A percentile compares a stretch with the other conserved stretches of the same genome.
phyloP scores from a whole-genome alignment of 2,113 vertebrate genomes.

The Hystrix cristata region DNA sequence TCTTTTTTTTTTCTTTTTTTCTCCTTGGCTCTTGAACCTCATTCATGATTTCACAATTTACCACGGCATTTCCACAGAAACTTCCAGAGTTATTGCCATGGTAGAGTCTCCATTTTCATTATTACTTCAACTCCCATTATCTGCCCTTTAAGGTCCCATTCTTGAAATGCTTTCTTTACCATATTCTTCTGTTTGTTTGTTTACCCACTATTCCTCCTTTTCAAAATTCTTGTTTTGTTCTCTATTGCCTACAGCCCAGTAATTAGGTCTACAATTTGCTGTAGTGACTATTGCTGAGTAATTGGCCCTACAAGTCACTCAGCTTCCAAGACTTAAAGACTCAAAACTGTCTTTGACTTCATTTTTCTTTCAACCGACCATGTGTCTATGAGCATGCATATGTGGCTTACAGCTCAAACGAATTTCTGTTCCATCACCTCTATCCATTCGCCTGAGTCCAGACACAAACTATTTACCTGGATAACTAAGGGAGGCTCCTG shows the following conservation, averaged over 20 bases:
- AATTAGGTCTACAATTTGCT: slow-evolving; percentile 45
- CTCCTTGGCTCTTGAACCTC: neutral
- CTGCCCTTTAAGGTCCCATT: neutral
- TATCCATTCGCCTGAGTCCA: neutral
- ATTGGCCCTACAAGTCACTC: neutral
- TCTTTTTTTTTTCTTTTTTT: neutral
- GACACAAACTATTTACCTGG: neutral
- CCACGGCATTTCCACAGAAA: neutral
- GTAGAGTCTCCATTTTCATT: neutral
- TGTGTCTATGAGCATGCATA: neutral
- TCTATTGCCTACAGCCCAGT: slow-evolving; percentile 28
- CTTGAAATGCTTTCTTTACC: neutral
- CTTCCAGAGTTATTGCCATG: no score
- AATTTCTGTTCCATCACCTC: neutral
- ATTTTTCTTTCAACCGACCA: neutral
- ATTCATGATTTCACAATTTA: neutral
- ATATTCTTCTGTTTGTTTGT: neutral
- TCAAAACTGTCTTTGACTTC: neutral
- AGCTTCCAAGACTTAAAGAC: neutral
- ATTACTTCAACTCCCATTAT: neutral
- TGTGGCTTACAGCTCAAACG: neutral
- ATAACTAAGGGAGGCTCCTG: neutral
- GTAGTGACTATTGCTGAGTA: slow-evolving; percentile 38
- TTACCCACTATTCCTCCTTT: neutral
- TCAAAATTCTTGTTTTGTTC: neutral